Conservation (phyloP, 1,140 invertebrate genomes). For the Cydia strobilella region DNA sequence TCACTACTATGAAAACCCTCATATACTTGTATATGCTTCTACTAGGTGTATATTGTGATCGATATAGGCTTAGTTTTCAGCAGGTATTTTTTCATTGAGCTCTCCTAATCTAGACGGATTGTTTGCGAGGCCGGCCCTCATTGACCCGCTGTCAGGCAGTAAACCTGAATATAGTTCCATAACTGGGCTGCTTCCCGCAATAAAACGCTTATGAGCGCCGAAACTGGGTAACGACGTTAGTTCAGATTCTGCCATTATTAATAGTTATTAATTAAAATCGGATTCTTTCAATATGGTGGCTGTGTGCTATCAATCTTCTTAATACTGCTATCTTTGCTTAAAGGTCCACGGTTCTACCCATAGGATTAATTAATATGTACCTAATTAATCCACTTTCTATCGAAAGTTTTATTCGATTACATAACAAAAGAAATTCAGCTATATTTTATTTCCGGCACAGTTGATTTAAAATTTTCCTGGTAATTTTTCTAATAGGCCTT, state of each 20-base stretch:
- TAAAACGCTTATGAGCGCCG: slow-evolving; percentile 12
- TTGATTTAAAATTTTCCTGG: no score
- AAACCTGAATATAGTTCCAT: slow-evolving; percentile 25
- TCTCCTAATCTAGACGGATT: neutral
- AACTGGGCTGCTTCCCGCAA: slow-evolving; percentile 22
- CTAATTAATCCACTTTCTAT: no score
- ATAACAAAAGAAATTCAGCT: no score
- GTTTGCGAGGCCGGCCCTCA: slow-evolving; percentile 1
- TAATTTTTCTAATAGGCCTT: no score
- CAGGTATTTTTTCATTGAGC: neutral
- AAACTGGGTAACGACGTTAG: slow-evolving; percentile 1
- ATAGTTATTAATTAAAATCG: neutral
- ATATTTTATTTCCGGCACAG: no score
- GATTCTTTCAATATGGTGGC: neutral
- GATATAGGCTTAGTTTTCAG: neutral
- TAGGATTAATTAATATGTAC: no score
- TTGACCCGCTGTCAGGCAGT: slow-evolving; percentile 13
- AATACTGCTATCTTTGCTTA: neutral
- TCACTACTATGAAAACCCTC: no score
- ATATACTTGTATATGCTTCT: no score
- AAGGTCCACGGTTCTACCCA: no score
- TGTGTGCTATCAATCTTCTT: neutral
- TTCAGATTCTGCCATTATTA: neutral
- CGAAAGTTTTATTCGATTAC: no score
- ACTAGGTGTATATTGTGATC: no score